A percentile compares a stretch with the other conserved stretches of the same genome.
Evolutionary conservation across 2,888 invertebrate genomes (phyloP).

Genomic region (Meloe dianella): DNA sequence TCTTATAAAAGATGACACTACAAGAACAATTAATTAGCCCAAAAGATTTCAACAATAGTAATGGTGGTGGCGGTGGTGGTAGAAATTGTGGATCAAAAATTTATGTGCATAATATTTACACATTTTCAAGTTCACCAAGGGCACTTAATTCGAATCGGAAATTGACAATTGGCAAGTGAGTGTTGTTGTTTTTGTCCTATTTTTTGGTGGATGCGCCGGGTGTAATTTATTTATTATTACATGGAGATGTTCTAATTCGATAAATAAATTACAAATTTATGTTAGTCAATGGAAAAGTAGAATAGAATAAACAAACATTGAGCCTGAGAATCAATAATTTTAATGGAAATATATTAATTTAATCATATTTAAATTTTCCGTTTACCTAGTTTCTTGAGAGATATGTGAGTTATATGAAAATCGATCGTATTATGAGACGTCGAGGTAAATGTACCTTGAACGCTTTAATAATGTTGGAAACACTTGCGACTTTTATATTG

Average conservation of each 20-base stretch:
- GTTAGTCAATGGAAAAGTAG: neutral
- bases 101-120: conserved; percentile 50
- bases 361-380: too few species aligned
- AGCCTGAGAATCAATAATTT: neutral
- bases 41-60: neutral
- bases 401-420: neutral
- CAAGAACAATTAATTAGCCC: neutral
- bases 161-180: conserved; percentile 56
- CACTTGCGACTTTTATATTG: neutral
- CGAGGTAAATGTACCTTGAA: conserved; percentile 1
- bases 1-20: neutral
- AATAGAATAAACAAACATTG: neutral
- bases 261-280: neutral
- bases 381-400: neutral
- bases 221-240: neutral
- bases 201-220: conserved; percentile 25
- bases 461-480: neutral
- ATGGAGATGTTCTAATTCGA: neutral
- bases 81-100: neutral
- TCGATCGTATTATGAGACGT: neutral
- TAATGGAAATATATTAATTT: neutral
- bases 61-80: neutral
- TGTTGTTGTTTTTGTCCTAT: neutral
- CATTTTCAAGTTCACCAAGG: conserved; percentile 68
- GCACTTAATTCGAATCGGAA: conserved; percentile 67